Evolutionary conservation across 2,113 vertebrate genomes (phyloP).

Genomic region (Myocastor coypus): DNA sequence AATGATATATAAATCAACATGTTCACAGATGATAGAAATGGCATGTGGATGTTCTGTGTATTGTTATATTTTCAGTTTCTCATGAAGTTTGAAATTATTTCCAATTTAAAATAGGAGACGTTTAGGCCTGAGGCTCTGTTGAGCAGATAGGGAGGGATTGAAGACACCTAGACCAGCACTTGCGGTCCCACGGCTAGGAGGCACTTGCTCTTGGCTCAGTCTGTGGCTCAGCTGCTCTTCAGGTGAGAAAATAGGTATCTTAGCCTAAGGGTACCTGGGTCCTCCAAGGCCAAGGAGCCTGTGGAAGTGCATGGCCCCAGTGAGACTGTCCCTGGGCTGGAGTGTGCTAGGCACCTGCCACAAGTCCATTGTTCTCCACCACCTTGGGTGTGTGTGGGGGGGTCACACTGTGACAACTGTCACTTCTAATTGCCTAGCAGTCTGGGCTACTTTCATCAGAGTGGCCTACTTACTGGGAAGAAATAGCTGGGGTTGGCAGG

Average conservation of each 20-base stretch:
- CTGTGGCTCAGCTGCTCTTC: not conserved
- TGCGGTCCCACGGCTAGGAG: too few species aligned
- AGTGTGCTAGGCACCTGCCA: not conserved
- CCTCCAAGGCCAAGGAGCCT: too few species aligned
- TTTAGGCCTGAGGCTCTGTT: not conserved
- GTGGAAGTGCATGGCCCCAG: not conserved
- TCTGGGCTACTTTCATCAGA: not conserved
- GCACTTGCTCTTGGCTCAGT: not conserved
- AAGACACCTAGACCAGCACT: too few species aligned
- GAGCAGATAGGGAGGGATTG: not conserved
- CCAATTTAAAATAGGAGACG: not conserved
- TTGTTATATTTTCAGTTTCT: not conserved
- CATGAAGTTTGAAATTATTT: conserved; percentile 2
- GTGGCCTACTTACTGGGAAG: not conserved
- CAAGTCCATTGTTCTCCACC: not conserved
- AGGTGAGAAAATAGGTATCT: not conserved
- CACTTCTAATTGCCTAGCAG: not conserved
- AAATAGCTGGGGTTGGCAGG: not conserved
- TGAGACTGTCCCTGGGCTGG: too few species aligned
- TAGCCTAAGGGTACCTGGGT: not conserved
- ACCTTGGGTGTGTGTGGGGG: not conserved
- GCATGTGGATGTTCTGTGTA: not conserved
- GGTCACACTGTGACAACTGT: not conserved
- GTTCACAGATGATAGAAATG: not conserved
- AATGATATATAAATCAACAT: conserved; percentile 1